Evolutionary conservation across 2,797 vertebrate genomes (phyloP).

Genomic region (Agapornis canus): DNA sequence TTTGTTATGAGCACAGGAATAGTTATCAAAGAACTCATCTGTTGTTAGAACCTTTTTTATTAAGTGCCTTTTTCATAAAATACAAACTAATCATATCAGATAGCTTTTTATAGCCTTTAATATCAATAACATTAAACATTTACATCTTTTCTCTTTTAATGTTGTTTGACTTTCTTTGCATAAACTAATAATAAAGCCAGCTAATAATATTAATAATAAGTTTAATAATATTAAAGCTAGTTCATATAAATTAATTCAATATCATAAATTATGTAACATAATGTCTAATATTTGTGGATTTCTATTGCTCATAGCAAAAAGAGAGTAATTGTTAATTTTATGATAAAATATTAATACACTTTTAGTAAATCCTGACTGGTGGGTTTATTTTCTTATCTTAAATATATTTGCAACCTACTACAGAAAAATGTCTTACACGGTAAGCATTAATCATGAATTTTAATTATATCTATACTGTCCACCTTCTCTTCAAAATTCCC

Average conservation of each 20-base stretch:
- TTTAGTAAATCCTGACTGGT: not conserved
- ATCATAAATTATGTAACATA: not conserved
- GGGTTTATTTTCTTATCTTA: not conserved
- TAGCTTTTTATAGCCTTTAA: not conserved
- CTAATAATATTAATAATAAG: not conserved
- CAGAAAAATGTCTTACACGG: not conserved
- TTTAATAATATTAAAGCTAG: not conserved
- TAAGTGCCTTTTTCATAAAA: not conserved
- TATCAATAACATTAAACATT: not conserved
- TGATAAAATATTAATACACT: not conserved
- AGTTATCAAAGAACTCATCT: not conserved
- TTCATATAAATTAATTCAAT: not conserved
- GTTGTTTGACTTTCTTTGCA: not conserved
- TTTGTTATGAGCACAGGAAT: not conserved
- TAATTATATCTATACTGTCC: not conserved
- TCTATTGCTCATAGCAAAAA: not conserved
- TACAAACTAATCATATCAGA: not conserved
- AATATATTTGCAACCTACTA: not conserved
- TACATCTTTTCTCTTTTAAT: not conserved
- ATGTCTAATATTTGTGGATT: not conserved
- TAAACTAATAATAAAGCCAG: not conserved
- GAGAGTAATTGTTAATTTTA: not conserved
- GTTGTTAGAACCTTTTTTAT: not conserved
- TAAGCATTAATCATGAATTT: not conserved
- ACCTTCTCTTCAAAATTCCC: not conserved